Percentiles rank a stretch among this genome's conserved stretches.
These are phyloP conservation scores for Drosophila siamana DNA, from an alignment of 2,888 invertebrate species.

Conservation along the genomic window DNA sequence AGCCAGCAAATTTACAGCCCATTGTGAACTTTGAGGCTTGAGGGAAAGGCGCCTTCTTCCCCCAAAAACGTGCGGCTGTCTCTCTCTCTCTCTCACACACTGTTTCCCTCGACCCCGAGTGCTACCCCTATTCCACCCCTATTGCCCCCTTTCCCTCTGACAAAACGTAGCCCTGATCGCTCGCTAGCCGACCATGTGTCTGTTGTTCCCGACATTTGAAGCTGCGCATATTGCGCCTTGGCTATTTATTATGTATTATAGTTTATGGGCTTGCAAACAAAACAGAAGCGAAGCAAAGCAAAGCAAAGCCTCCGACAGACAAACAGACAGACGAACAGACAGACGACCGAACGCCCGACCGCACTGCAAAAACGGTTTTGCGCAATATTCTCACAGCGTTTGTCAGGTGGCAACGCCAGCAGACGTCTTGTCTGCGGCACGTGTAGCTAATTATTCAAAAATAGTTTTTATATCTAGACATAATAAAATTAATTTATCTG, in stretches of 20 bases:
- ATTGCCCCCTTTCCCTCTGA: neutral
- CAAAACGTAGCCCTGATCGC: conserved; percentile 19
- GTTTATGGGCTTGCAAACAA: conserved; percentile 57
- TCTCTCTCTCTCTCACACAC: conserved; percentile 1
- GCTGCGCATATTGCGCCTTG: conserved; percentile 79
- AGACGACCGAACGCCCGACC: too few species aligned
- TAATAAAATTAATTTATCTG: conserved; percentile 10
- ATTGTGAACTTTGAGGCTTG: conserved; percentile 72
- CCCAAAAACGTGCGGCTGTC: conserved; percentile 37
- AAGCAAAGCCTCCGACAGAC: too few species aligned
- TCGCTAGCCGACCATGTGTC: conserved; percentile 49
- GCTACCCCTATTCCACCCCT: neutral
- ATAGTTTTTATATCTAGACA: neutral
- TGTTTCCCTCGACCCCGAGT: neutral
- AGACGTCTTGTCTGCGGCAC: conserved; percentile 16
- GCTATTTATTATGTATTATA: conserved; percentile 74
- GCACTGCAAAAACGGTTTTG: conserved; percentile 63
- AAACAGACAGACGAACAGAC: too few species aligned
- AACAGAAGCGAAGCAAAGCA: conserved; percentile 46
- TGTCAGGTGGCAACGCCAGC: conserved; percentile 55
- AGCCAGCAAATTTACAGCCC: conserved; percentile 56
- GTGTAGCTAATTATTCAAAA: conserved; percentile 26
- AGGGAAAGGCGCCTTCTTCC: conserved; percentile 64
- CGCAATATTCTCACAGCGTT: conserved; percentile 51
- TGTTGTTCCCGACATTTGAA: conserved; percentile 55